phyloP scores from a whole-genome alignment of 2,797 vertebrate genomes.

The Myoxocephalus aenaeus region DNA sequence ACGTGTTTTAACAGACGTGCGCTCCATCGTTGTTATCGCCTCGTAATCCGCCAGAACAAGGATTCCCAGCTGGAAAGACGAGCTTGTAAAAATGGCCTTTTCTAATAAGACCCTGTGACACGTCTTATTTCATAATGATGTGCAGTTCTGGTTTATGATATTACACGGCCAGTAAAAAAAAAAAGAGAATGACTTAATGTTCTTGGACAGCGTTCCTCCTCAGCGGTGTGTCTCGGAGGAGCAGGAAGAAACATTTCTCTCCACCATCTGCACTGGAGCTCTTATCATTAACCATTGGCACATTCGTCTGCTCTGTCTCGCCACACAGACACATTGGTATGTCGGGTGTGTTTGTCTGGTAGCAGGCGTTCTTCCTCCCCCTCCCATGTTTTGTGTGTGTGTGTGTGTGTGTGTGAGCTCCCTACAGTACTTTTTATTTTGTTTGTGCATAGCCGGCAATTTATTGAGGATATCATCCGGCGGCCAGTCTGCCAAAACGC shows the following conservation, averaged over 20 bases:
- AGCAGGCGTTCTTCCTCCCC: slow-evolving; percentile 17
- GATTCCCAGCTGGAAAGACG: slow-evolving; percentile 29
- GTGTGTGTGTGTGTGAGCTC: slow-evolving; percentile 37
- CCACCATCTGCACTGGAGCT: slow-evolving; percentile 39
- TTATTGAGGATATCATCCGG: slow-evolving; percentile 57
- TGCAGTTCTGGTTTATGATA: slow-evolving; percentile 36
- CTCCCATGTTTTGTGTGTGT: slow-evolving; percentile 20
- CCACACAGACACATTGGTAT: slow-evolving; percentile 49
- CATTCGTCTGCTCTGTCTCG: slow-evolving; percentile 44
- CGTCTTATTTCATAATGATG: slow-evolving; percentile 43
- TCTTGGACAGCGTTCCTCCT: slow-evolving; percentile 34
- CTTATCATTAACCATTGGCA: slow-evolving; percentile 65
- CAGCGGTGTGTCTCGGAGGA: slow-evolving; percentile 9
- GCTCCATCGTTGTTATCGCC: slow-evolving; percentile 35
- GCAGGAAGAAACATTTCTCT: slow-evolving; percentile 11
- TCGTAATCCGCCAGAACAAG: slow-evolving; percentile 52
- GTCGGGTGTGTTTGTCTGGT: slow-evolving; percentile 58
- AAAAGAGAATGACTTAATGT: slow-evolving; percentile 27
- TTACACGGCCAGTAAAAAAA: slow-evolving; percentile 33
- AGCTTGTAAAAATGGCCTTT: slow-evolving; percentile 48
- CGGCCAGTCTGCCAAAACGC: slow-evolving; percentile 46
- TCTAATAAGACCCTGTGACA: slow-evolving; percentile 30
- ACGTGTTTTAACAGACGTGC: slow-evolving; percentile 43
- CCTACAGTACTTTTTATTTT: slow-evolving; percentile 30
- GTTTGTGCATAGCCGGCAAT: slow-evolving; percentile 60